Percentiles rank a stretch among this genome's conserved stretches.
phyloP scores from a whole-genome alignment of 2,888 invertebrate genomes.

The Pollenia angustigena region DNA sequence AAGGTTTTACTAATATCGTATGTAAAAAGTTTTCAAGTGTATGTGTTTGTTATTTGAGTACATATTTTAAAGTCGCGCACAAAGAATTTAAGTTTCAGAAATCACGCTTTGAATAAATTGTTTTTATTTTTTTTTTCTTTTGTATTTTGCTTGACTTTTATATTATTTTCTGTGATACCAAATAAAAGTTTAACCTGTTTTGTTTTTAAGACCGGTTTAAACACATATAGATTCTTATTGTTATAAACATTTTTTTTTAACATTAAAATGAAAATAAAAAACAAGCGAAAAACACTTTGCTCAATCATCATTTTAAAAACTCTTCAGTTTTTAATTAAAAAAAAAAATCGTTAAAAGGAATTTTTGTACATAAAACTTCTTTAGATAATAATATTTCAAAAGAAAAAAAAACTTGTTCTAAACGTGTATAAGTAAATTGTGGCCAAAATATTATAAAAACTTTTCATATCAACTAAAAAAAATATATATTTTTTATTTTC shows the following conservation, averaged over 20 bases:
- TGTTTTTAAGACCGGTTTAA: slow-evolving; percentile 68
- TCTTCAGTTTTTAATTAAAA: slow-evolving; percentile 53
- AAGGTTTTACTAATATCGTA: slow-evolving; percentile 26
- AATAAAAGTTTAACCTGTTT: slow-evolving; percentile 68
- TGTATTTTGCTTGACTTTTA: slow-evolving; percentile 14
- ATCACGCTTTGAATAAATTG: slow-evolving; percentile 64
- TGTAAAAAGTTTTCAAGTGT: slow-evolving; percentile 2
- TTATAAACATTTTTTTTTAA: slow-evolving; percentile 35
- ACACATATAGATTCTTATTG: slow-evolving; percentile 57
- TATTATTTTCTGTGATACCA: slow-evolving; percentile 41
- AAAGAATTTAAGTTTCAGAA: slow-evolving; percentile 67
- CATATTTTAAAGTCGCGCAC: slow-evolving; percentile 64
- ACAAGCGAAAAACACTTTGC: slow-evolving; percentile 56
- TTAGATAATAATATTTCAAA: slow-evolving; percentile 3
- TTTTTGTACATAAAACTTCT: slow-evolving; percentile 51
- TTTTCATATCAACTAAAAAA: not conserved
- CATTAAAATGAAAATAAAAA: slow-evolving; percentile 14
- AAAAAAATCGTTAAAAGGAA: slow-evolving; percentile 39
- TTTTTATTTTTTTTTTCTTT: slow-evolving; percentile 27
- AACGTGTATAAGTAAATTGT: slow-evolving; percentile 53
- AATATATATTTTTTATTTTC: slow-evolving; percentile 20
- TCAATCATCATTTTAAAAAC: slow-evolving; percentile 69
- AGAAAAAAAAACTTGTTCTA: slow-evolving; percentile 17
- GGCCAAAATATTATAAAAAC: slow-evolving; percentile 2
- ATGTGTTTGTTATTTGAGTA: slow-evolving; percentile 66